Conservation (phyloP, 2,113 vertebrate species). For the Tichodroma muraria region DNA sequence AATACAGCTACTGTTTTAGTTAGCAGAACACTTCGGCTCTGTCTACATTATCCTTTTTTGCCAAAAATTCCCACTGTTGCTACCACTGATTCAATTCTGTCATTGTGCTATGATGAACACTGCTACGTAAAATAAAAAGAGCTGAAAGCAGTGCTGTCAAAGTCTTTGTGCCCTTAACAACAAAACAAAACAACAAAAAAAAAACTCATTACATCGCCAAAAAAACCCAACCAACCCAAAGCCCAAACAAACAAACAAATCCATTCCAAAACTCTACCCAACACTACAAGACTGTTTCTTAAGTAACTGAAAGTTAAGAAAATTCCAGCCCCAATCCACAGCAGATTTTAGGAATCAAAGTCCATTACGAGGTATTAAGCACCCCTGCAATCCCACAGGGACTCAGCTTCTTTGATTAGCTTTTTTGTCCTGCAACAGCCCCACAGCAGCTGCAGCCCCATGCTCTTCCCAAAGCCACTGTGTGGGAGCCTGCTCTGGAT, state of each 20-base stretch:
- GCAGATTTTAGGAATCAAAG: background rate
- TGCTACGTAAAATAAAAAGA: background rate
- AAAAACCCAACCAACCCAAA: background rate
- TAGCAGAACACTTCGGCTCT: conserved; percentile 46
- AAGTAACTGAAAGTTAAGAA: background rate
- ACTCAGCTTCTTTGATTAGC: background rate
- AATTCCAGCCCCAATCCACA: background rate
- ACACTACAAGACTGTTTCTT: background rate
- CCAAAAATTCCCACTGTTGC: conserved; percentile 54
- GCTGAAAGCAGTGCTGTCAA: conserved; percentile 1
- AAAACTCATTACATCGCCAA: background rate
- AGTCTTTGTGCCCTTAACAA: background rate
- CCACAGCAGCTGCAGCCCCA: background rate
- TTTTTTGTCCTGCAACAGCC: background rate
- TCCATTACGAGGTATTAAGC: background rate
- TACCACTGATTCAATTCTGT: conserved; percentile 34
- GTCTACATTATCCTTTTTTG: conserved; percentile 50
- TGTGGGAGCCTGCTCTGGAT: background rate
- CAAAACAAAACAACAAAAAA: background rate
- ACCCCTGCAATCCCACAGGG: background rate
- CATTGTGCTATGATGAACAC: conserved; percentile 23
- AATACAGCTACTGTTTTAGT: conserved; percentile 46
- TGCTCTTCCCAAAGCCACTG: background rate
- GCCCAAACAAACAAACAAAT: background rate
- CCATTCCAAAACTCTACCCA: background rate